phyloP scores from a whole-genome alignment of 2,113 vertebrate species.

The Ptychochromis oligacanthus region DNA sequence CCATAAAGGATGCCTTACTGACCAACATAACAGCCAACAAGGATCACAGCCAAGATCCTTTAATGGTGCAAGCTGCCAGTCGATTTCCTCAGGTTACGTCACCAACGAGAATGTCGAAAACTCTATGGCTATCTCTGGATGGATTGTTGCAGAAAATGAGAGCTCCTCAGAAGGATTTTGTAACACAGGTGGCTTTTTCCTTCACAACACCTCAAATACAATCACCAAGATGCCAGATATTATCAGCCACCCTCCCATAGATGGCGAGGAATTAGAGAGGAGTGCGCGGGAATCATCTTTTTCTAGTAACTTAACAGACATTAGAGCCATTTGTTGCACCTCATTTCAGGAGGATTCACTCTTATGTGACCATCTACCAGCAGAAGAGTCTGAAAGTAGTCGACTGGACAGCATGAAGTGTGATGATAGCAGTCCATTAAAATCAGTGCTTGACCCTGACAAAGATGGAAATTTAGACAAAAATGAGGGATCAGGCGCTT shows the following conservation, averaged over 20 bases:
- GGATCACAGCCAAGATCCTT: slow-evolving; percentile 17
- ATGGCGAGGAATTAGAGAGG: slow-evolving; percentile 71
- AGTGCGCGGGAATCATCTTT: slow-evolving; percentile 30
- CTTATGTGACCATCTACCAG: not conserved
- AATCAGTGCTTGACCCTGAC: not conserved
- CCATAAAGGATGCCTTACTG: slow-evolving; percentile 23
- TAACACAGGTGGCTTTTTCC: slow-evolving; percentile 26
- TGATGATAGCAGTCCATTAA: not conserved
- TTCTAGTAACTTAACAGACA: not conserved
- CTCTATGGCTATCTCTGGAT: slow-evolving; percentile 6
- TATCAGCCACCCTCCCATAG: slow-evolving; percentile 71
- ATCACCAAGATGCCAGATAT: slow-evolving; percentile 67
- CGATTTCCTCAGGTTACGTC: slow-evolving; percentile 65
- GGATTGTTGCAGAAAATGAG: not conserved
- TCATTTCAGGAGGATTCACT: slow-evolving; percentile 29
- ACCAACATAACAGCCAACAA: slow-evolving; percentile 18
- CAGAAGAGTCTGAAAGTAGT: slow-evolving; percentile 4
- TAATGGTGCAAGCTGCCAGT: slow-evolving; percentile 44
- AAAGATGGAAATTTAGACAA: slow-evolving; percentile 8
- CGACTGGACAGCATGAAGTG: not conserved
- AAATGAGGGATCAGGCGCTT: slow-evolving; percentile 5
- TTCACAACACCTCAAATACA: slow-evolving; percentile 54
- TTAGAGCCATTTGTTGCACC: slow-evolving; percentile 5
- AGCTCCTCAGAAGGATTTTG: slow-evolving; percentile 6
- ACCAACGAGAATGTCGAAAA: slow-evolving; percentile 60